A percentile compares a stretch with the other conserved stretches of the same genome.
These are phyloP conservation scores for Dromaius novaehollandiae DNA, from an alignment of 2,113 vertebrate genomes.

Conservation along the genomic window DNA sequence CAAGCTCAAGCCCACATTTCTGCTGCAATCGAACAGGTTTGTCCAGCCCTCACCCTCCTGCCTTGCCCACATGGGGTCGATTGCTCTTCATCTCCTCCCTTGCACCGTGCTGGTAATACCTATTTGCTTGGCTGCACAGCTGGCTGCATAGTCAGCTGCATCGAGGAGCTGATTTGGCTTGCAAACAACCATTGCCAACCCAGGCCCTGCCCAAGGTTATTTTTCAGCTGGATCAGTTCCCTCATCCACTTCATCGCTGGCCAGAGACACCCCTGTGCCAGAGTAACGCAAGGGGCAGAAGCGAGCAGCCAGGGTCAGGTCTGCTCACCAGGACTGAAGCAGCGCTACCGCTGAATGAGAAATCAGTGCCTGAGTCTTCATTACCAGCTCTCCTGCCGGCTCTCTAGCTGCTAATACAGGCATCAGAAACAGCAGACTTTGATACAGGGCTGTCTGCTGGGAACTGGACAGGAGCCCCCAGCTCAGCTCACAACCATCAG, in stretches of 20 bases:
- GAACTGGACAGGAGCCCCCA: accelerated
- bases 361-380: accelerated
- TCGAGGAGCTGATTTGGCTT: background rate
- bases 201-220: accelerated
- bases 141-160: too few relatives aligned
- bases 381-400: background rate
- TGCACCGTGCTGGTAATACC: accelerated
- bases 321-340: accelerated
- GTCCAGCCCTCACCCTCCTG: background rate
- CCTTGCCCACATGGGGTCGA: too few relatives aligned
- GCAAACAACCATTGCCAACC: background rate
- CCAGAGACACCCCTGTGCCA: accelerated
- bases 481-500: background rate
- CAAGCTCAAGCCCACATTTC: background rate
- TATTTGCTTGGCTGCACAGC: too few relatives aligned
- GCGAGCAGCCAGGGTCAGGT: background rate
- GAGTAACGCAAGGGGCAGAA: background rate
- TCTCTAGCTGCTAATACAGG: background rate
- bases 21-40: background rate
- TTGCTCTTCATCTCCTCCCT: background rate
- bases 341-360: background rate
- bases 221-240: background rate
- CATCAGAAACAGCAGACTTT: background rate
- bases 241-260: too few relatives aligned
- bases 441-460: background rate